phyloP scores from a whole-genome alignment of 2,888 invertebrate species.

The Protonemura montana region DNA sequence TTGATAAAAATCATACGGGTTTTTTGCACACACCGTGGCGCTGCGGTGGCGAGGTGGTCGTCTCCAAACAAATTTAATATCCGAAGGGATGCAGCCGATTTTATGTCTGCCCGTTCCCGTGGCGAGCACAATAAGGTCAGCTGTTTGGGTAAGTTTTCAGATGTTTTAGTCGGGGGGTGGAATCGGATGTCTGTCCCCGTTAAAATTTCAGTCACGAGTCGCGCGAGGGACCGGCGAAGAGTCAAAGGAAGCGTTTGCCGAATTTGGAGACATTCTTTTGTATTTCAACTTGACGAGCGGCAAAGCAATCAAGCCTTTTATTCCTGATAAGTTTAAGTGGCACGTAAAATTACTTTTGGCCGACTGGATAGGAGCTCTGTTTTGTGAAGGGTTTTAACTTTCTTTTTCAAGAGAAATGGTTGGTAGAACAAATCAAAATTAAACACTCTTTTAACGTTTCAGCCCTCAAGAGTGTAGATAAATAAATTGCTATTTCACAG shows the following conservation, averaged over 20 bases:
- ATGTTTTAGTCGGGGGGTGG: background rate
- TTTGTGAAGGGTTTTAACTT: background rate
- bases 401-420: background rate
- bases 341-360: constrained; percentile 1
- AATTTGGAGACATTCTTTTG: constrained; percentile 12
- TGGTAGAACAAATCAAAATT: background rate
- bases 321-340: constrained; percentile 12
- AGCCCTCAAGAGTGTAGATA: background rate
- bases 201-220: background rate
- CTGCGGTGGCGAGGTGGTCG: background rate
- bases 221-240: background rate
- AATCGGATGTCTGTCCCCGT: background rate
- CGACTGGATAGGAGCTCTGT: background rate
- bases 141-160: background rate
- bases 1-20: background rate
- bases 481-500: background rate
- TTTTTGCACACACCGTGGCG: background rate
- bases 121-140: background rate
- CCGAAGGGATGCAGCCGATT: background rate
- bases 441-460: constrained; percentile 7
- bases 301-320: constrained; percentile 4
- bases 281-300: constrained; percentile 7
- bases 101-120: background rate
- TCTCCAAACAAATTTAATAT: background rate
- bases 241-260: background rate